Evolutionary conservation across 2,888 invertebrate genomes (phyloP).

Genomic region (Dicycla oo): DNA sequence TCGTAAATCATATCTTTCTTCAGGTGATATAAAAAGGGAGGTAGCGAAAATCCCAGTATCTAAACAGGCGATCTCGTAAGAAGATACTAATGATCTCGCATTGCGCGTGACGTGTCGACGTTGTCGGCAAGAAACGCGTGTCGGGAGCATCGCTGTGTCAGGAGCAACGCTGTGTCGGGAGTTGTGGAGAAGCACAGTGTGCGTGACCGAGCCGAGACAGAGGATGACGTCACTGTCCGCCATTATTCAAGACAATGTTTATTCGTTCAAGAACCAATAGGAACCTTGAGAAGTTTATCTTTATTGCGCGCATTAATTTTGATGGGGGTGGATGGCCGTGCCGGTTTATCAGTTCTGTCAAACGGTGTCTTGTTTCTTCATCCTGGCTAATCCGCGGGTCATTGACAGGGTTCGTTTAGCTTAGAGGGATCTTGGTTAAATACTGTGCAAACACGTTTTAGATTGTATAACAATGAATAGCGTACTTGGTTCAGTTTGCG

Average conservation of each 20-base stretch:
- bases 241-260: conserved; percentile 61
- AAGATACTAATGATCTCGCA: conserved; percentile 64
- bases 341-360: conserved; percentile 37
- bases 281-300: conserved; percentile 60
- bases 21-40: conserved; percentile 50
- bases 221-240: conserved; percentile 54
- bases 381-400: conserved; percentile 7
- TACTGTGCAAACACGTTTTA: background rate
- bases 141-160: conserved; percentile 40
- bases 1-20: conserved; percentile 62
- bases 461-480: background rate
- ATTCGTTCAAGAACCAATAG: conserved; percentile 55
- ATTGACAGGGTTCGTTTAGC: conserved; percentile 29
- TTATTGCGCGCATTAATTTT: conserved; percentile 60
- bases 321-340: conserved; percentile 57
- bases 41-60: conserved; percentile 46
- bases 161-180: conserved; percentile 34
- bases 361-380: conserved; percentile 45
- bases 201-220: conserved; percentile 58
- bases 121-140: conserved; percentile 55
- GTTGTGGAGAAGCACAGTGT: conserved; percentile 43
- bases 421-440: conserved; percentile 7
- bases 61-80: conserved; percentile 57
- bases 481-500: background rate
- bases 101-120: conserved; percentile 59